phyloP scores from a whole-genome alignment of 2,797 vertebrate genomes.

The Pangasius sanitwongsei region DNA sequence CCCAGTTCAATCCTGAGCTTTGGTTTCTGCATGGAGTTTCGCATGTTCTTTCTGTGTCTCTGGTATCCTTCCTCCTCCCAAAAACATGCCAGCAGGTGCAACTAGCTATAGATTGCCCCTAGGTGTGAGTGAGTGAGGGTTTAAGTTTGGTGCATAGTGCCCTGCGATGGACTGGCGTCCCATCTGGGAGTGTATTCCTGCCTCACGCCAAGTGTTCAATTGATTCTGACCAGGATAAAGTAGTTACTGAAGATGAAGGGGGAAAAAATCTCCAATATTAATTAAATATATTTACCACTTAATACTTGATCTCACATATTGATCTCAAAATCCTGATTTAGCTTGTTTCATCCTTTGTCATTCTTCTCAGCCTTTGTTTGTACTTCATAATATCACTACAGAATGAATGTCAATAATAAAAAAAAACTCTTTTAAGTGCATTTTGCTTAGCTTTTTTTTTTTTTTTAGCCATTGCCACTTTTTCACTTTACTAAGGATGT shows the following conservation, averaged over 20 bases:
- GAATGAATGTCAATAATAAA: not conserved
- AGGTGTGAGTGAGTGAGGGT: not conserved
- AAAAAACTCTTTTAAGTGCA: not conserved
- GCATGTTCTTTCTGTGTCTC: not conserved
- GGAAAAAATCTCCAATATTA: not conserved
- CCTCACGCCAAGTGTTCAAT: not conserved
- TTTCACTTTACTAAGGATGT: not conserved
- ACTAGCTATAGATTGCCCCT: not conserved
- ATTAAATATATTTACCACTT: not conserved
- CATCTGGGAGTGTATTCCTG: not conserved
- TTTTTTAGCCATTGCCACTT: not conserved
- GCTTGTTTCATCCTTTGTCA: not conserved
- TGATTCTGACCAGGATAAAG: not conserved
- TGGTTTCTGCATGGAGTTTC: not conserved
- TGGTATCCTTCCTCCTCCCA: not conserved
- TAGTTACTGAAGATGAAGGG: not conserved
- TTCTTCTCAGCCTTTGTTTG: not conserved
- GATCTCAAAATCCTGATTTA: not conserved
- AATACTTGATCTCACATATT: not conserved
- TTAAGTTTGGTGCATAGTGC: not conserved
- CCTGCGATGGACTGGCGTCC: not conserved
- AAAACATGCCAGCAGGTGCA: not conserved
- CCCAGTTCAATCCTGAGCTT: not conserved
- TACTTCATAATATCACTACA: not conserved
- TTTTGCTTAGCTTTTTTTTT: not conserved